These are phyloP conservation scores for Cygnus buccinator DNA, from an alignment of 2,113 vertebrate genomes.

Conservation along the genomic window DNA sequence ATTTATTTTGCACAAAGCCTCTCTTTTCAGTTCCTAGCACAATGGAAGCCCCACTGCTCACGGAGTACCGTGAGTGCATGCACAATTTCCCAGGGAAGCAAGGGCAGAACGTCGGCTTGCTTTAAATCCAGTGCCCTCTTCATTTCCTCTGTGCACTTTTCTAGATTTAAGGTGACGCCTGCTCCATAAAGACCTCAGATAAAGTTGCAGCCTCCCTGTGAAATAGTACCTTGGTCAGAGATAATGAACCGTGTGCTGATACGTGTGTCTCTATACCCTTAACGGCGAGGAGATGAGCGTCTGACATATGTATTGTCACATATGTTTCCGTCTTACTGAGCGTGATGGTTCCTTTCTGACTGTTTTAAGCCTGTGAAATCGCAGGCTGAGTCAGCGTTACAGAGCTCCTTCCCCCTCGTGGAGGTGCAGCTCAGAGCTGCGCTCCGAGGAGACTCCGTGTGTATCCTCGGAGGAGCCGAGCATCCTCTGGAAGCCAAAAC, in stretches of 20 bases:
- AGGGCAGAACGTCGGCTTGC: not conserved
- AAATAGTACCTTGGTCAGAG: not conserved
- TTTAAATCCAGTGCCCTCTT: conserved; percentile 32
- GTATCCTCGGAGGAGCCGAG: not conserved
- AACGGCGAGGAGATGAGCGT: not conserved
- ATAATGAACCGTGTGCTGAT: not conserved
- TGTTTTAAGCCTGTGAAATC: conserved; percentile 2
- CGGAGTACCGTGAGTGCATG: not conserved
- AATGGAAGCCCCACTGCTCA: not conserved
- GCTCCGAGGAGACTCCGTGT: not conserved
- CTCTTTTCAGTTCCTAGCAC: not conserved
- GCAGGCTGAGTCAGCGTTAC: conserved; percentile 14
- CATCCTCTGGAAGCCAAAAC: not conserved
- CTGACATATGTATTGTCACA: not conserved
- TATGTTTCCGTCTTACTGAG: not conserved
- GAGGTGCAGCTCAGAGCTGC: not conserved
- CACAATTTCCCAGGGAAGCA: not conserved
- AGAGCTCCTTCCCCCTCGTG: not conserved
- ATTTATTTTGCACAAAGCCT: not conserved
- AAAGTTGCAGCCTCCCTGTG: not conserved
- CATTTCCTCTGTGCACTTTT: not conserved
- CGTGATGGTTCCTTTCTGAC: not conserved
- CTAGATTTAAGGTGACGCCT: conserved; percentile 12
- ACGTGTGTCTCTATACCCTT: not conserved
- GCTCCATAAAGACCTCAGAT: not conserved